A percentile compares a stretch with the other conserved stretches of the same genome.
Conservation (phyloP, 2,113 vertebrate species). For the Clinocottus analis region DNA sequence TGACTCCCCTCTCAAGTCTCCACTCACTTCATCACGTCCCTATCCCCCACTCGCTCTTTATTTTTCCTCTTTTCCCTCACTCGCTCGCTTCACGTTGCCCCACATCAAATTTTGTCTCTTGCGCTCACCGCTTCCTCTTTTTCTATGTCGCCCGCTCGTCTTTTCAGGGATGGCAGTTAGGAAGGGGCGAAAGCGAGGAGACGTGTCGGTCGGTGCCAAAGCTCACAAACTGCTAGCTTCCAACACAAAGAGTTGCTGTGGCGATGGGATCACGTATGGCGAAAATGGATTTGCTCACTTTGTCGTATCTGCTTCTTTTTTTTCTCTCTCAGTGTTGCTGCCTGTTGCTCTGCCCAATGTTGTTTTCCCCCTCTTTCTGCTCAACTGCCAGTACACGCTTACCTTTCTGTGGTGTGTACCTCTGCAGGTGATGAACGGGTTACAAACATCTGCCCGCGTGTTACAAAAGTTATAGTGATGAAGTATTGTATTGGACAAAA, state of each 20-base stretch:
- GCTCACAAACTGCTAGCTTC: conserved; percentile 76
- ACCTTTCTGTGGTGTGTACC: conserved; percentile 15
- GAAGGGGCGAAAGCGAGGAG: conserved; percentile 52
- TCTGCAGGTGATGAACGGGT: neutral
- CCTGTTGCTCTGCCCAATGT: conserved; percentile 39
- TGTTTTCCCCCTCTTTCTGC: conserved; percentile 36
- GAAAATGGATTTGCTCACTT: conserved; percentile 73
- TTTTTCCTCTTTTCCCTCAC: conserved; percentile 48
- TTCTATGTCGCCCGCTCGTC: conserved; percentile 30
- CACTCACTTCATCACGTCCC: conserved; percentile 71
- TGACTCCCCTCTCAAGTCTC: conserved; percentile 69
- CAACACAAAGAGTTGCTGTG: conserved; percentile 79
- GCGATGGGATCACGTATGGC: conserved; percentile 77
- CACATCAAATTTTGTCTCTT: conserved; percentile 42
- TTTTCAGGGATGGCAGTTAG: conserved; percentile 61
- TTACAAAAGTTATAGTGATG: neutral
- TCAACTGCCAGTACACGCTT: conserved; percentile 3
- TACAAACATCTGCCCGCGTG: conserved; percentile 36
- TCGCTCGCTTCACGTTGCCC: conserved; percentile 23
- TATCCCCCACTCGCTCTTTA: conserved; percentile 51
- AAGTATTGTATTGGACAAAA: neutral
- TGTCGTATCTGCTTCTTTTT: conserved; percentile 42
- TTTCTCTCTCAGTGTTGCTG: conserved; percentile 33
- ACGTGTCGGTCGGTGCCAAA: conserved; percentile 68
- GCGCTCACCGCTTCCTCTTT: conserved; percentile 23